A percentile compares a stretch with the other conserved stretches of the same genome.
phyloP scores from a whole-genome alignment of 1,140 invertebrate genomes.

The Leptinotarsa undecemlineata region DNA sequence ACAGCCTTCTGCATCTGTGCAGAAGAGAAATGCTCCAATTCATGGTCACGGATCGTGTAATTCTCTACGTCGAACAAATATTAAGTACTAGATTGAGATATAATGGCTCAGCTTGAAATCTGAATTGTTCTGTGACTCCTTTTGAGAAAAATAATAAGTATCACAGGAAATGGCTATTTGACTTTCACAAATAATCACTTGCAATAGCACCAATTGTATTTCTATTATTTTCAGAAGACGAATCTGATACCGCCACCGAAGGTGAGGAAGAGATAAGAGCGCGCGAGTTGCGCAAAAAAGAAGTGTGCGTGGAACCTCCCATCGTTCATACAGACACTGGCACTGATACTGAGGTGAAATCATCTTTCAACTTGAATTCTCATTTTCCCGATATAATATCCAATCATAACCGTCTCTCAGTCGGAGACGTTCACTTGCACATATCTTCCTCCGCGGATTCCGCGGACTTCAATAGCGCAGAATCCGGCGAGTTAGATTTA shows the following conservation, averaged over 20 bases:
- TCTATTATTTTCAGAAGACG: constrained; percentile 60
- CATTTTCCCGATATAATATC: constrained; percentile 41
- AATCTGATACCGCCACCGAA: constrained; percentile 73
- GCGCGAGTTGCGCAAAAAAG: constrained; percentile 68
- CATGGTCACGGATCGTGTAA: no score
- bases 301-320: constrained; percentile 68
- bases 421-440: constrained; percentile 27
- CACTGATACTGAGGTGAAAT: constrained; percentile 76
- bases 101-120: no score
- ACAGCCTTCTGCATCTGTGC: no score
- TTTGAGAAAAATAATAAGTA: no score
- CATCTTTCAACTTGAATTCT: constrained; percentile 39
- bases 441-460: constrained; percentile 46
- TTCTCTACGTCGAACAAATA: no score
- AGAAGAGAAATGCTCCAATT: no score
- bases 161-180: no score
- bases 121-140: no score
- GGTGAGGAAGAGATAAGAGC: constrained; percentile 71
- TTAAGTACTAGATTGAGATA: no score
- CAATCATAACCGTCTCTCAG: constrained; percentile 32
- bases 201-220: not conserved
- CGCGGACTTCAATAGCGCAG: constrained; percentile 49
- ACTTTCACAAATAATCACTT: not conserved
- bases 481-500: constrained; percentile 45
- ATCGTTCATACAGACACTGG: constrained; percentile 69